Evolutionary conservation across 2,888 invertebrate genomes (phyloP), one percentile per base, ranked within the genome.

Genomic region (Diabrotica balteata): DNA sequence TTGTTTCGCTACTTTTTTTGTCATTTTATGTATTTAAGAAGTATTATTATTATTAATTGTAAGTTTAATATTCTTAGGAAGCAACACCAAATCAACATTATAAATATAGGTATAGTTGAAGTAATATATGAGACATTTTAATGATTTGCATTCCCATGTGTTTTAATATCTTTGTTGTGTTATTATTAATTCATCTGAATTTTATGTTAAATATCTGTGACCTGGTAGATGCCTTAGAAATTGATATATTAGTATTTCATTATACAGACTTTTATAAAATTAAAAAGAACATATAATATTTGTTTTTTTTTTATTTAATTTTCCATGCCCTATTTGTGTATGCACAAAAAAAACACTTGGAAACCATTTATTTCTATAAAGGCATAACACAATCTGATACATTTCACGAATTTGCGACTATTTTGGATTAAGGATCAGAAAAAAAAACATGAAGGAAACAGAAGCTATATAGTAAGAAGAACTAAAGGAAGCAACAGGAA

Each of bases 171-270:
- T 71, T 71, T 72, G 68, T 72, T 71, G 69, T 72, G 54, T 68
- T 71, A 70, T 74, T 61, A 72, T 69, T 67, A 64, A 65, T 67
- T 66, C 70, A 69, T 71, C 61, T 72, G 74, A 72, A 70, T 75
- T 70, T 73, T 74, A 73, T 67, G 66, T 75, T 75, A 71, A 76
- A 74, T 74, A 76, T 77, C 76, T 77, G 80, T 80, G 80, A 80
- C 80, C 80, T 80, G 80, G 75, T 78, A 77, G 76, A 78, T 80
- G 79, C 79, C 79, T 80, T 80, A 78, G 73, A 76, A 72, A 76
- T 76, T 75, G 77, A 75, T 78, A 76, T 76, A 77, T 78, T 77
- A 78, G 54, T 42, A 47, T 62, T 54, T 62, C 49, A 62, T 54
- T 55, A 55, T 62, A 62, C 45, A 51, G 32, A 62, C 62, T 62